These are phyloP conservation scores for Penaeus vannamei DNA, from an alignment of 1,140 invertebrate species.

Conservation along the genomic window DNA sequence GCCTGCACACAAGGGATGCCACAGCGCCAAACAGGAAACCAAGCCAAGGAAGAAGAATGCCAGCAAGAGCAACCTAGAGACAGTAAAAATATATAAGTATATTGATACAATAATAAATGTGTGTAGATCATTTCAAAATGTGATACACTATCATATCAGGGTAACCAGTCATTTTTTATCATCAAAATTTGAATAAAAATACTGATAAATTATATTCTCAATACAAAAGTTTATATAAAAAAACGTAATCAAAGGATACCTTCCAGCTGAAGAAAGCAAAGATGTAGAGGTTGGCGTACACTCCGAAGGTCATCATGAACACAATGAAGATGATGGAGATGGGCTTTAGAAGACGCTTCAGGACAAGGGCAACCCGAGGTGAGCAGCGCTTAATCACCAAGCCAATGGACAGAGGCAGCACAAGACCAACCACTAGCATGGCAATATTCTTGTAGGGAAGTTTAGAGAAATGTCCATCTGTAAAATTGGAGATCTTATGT, in stretches of 20 bases:
- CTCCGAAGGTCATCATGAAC: slow-evolving; percentile 89
- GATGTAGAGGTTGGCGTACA: slow-evolving; percentile 91
- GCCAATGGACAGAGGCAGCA: slow-evolving; percentile 81
- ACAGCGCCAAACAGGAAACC: slow-evolving; percentile 63
- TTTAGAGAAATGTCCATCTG: slow-evolving; percentile 58
- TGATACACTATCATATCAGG: not conserved
- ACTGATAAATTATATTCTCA: too few relatives aligned
- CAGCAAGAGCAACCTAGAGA: slow-evolving; percentile 72
- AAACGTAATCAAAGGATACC: slow-evolving; percentile 71
- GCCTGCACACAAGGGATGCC: slow-evolving; percentile 37
- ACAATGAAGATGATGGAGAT: slow-evolving; percentile 87
- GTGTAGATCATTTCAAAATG: not conserved
- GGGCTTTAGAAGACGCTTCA: slow-evolving; percentile 87
- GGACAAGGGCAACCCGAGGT: slow-evolving; percentile 71
- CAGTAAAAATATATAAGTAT: not conserved
- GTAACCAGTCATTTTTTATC: not conserved
- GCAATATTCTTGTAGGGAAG: slow-evolving; percentile 88
- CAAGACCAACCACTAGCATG: slow-evolving; percentile 81
- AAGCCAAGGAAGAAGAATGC: slow-evolving; percentile 58
- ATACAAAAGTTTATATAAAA: too few relatives aligned
- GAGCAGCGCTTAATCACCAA: slow-evolving; percentile 73
- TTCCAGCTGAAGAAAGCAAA: slow-evolving; percentile 88
- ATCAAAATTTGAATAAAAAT: too few relatives aligned
- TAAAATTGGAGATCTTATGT: not conserved
- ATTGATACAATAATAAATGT: not conserved